Evolutionary conservation across 2,888 invertebrate species (phyloP).

Genomic region (Escarpia spicata): DNA sequence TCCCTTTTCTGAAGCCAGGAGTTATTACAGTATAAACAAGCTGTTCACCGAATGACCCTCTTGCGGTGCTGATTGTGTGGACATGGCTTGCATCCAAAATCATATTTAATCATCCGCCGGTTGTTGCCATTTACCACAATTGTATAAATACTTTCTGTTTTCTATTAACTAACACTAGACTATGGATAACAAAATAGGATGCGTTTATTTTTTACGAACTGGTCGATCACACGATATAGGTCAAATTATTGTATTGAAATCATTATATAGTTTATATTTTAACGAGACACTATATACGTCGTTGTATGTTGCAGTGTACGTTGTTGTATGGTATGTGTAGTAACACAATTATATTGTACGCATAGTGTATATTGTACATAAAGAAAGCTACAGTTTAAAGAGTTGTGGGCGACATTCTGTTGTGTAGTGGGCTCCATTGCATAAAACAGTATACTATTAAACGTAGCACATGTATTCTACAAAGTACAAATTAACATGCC

Average conservation of each 20-base stretch:
- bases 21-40: too few species aligned
- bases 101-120: too few species aligned
- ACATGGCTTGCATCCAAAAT: too few species aligned
- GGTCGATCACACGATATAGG: neutral
- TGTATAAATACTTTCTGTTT: too few species aligned
- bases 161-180: neutral
- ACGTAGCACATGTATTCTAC: neutral
- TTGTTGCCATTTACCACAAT: too few species aligned
- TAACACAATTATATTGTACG: neutral
- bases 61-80: too few species aligned
- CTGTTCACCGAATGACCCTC: too few species aligned
- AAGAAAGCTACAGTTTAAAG: neutral
- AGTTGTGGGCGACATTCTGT: neutral
- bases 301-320: neutral
- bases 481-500: neutral
- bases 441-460: neutral
- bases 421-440: neutral
- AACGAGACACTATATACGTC: neutral
- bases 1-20: too few species aligned
- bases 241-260: neutral
- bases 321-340: neutral
- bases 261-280: neutral
- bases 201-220: neutral
- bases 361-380: too few species aligned
- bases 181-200: neutral